Percentiles rank a stretch among this genome's conserved stretches.
These are phyloP conservation scores for Cisticola juncidis DNA, from an alignment of 2,113 vertebrate genomes.

Conservation along the genomic window DNA sequence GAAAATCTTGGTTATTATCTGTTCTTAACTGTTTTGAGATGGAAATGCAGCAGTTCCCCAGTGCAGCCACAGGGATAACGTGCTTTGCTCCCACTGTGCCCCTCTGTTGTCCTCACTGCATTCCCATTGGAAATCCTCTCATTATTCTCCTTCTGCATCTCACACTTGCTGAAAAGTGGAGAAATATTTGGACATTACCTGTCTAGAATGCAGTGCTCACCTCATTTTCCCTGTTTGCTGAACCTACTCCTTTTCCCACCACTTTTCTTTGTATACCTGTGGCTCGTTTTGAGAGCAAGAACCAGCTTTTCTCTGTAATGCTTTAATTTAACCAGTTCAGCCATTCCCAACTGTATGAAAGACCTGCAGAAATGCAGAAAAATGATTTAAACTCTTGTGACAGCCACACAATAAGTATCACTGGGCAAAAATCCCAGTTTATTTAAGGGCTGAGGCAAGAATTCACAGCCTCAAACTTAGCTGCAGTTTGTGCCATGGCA, in stretches of 20 bases:
- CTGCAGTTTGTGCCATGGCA: background rate
- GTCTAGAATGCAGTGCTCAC: background rate
- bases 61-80: background rate
- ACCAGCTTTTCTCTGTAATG: background rate
- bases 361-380: background rate
- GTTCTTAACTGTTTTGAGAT: slow-evolving; percentile 20
- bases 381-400: background rate
- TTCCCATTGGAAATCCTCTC: background rate
- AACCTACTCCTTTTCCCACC: background rate
- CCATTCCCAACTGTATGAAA: background rate
- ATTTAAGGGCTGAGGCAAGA: background rate
- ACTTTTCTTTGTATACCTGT: background rate
- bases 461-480: background rate
- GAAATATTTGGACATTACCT: background rate
- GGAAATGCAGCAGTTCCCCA: background rate
- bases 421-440: background rate
- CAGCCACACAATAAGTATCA: background rate
- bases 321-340: background rate
- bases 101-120: background rate
- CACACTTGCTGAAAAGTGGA: background rate
- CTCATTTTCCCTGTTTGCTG: background rate
- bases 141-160: background rate
- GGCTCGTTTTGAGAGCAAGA: background rate
- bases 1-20: slow-evolving; percentile 23
- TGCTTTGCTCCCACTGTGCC: background rate